Evolutionary conservation across 1,140 invertebrate species (phyloP).

Genomic region (Bactericera cockerelli): DNA sequence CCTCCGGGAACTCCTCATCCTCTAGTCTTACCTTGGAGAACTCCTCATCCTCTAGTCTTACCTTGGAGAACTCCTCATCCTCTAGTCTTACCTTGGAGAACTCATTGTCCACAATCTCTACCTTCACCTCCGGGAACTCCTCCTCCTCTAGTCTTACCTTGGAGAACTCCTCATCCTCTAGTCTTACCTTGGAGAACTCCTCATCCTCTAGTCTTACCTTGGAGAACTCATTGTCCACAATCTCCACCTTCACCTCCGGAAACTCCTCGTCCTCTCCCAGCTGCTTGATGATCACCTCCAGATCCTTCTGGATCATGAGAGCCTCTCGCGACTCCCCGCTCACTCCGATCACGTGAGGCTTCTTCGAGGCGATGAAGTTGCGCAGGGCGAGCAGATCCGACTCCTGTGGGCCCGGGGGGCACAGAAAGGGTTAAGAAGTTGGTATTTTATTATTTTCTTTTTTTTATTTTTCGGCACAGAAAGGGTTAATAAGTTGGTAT

Average conservation of each 20-base stretch:
- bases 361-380: slow-evolving; percentile 76
- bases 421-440: slow-evolving; percentile 14
- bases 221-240: slow-evolving; percentile 83
- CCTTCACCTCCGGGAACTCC: slow-evolving; percentile 57
- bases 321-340: slow-evolving; percentile 83
- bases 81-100: slow-evolving; percentile 27
- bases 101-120: too few species aligned
- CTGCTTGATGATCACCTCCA: slow-evolving; percentile 56
- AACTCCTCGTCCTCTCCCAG: slow-evolving; percentile 76
- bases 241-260: slow-evolving; percentile 72
- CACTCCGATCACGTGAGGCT: slow-evolving; percentile 85
- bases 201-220: slow-evolving; percentile 32
- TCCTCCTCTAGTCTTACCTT: slow-evolving; percentile 82
- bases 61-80: slow-evolving; percentile 73
- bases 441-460: too few species aligned
- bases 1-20: slow-evolving; percentile 74
- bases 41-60: slow-evolving; percentile 87
- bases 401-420: slow-evolving; percentile 34
- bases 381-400: slow-evolving; percentile 64
- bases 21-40: slow-evolving; percentile 50
- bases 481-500: neutral
- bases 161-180: slow-evolving; percentile 73
- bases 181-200: too few species aligned
- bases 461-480: too few species aligned
- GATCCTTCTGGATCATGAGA: slow-evolving; percentile 66